Evolutionary conservation across 2,113 vertebrate genomes (phyloP), one percentile per base, ranked within the genome.

Genomic region (Heterocephalus glaber): DNA sequence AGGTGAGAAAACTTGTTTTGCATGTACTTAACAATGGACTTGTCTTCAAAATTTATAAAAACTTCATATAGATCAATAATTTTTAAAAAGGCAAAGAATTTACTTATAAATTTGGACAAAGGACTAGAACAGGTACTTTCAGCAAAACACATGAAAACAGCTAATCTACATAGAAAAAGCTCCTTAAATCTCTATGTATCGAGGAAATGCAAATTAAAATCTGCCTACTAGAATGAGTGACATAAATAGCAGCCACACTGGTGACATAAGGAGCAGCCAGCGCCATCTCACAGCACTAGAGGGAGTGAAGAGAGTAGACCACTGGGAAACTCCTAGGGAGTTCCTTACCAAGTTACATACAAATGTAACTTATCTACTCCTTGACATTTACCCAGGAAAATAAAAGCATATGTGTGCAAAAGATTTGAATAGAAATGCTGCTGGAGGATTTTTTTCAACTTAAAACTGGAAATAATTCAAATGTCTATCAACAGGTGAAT

Each of bases 21-120:
- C 26, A 9, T 63, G 20, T 47, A 60, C 85, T 85, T 94, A 56
- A 77, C 88, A 82, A 79, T 33, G 35, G 38, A 60, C 41, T 60
- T 90, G 54, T 86, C 44, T 86, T 17, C 41, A 65, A 90, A 96
- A 86, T 54, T 63, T 61, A 44, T 70, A 61, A 90, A 89, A 52
- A 88, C 52, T 3, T 28, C 20, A 24, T 47, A 65, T 2, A 44
- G 35, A 24, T 80, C 38, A 76, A 74, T 72, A 84, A 66, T 80
- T 24, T 66, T 10, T 56, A 72, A 52, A 90, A 63, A 85, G 30
- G 3, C 11, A 80, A 24, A 35, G 22, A 80, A 44, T 10, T 13
- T 28, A 94, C 52, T 47, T 52, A 52, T 84, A 80, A 94, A 92
- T 76, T 26, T 56, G 35, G 49, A 54, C 19, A 79, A 80, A 77